Evolutionary conservation across 2,797 vertebrate genomes (phyloP).

Genomic region (Zalophus californianus): DNA sequence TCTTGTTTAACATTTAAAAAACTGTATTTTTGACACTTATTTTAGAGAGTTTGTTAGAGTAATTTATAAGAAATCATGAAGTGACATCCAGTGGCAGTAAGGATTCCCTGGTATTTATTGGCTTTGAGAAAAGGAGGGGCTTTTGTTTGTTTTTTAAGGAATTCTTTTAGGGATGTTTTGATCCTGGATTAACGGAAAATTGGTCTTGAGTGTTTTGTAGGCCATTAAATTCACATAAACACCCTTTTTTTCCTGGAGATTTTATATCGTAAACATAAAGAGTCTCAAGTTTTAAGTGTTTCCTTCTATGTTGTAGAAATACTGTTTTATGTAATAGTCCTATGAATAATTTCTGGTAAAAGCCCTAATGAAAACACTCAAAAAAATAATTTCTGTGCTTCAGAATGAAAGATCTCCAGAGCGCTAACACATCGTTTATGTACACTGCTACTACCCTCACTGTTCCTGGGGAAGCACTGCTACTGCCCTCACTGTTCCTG

Average conservation of each 20-base stretch:
- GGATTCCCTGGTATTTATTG: not conserved
- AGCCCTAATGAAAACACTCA: conserved; percentile 15
- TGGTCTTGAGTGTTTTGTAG: not conserved
- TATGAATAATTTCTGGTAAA: conserved; percentile 26
- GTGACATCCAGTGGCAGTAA: not conserved
- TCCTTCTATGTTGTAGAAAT: not conserved
- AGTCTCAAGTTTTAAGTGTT: conserved; percentile 37
- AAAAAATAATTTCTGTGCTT: not conserved
- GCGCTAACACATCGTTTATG: not conserved
- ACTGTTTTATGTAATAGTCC: not conserved
- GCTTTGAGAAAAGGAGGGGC: not conserved
- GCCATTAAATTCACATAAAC: conserved; percentile 29
- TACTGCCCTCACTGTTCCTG: conserved; percentile 2
- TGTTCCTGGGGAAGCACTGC: conserved; percentile 41
- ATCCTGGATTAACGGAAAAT: not conserved
- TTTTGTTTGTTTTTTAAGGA: conserved; percentile 30
- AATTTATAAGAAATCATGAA: conserved; percentile 40
- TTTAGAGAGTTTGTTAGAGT: not conserved
- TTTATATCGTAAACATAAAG: conserved; percentile 27
- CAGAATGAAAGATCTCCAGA: not conserved
- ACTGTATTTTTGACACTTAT: not conserved
- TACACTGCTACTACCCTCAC: not conserved
- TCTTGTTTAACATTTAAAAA: conserved; percentile 62
- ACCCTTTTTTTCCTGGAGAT: not conserved
- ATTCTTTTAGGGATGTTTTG: conserved; percentile 42